Conservation (phyloP, 2,797 vertebrate genomes). For the Microhierax caerulescens region DNA sequence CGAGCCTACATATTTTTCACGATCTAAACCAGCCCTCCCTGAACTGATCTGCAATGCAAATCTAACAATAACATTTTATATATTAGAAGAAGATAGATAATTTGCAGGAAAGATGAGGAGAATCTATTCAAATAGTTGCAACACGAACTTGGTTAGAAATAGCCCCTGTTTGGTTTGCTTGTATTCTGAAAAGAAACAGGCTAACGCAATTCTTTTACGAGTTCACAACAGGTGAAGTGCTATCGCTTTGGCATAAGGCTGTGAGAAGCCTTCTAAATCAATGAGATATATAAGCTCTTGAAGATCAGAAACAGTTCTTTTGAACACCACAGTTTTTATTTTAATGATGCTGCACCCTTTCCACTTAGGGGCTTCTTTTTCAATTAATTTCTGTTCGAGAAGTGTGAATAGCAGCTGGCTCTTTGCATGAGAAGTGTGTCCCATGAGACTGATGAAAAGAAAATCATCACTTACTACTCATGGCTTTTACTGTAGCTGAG, state of each 20-base stretch:
- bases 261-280: not conserved
- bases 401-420: constrained; percentile 28
- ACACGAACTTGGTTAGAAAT: not conserved
- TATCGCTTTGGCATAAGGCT: not conserved
- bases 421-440: constrained; percentile 43
- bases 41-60: not conserved
- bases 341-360: constrained; percentile 27
- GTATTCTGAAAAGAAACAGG: not conserved
- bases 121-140: not conserved
- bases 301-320: not conserved
- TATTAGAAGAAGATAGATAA: not conserved
- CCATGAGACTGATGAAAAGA: constrained; percentile 29
- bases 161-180: not conserved
- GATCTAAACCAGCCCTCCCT: not conserved
- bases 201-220: not conserved
- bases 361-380: constrained; percentile 26
- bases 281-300: not conserved
- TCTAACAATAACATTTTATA: not conserved
- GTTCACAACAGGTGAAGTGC: not conserved
- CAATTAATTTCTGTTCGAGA: constrained; percentile 24
- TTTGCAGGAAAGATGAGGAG: not conserved
- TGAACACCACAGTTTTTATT: not conserved
- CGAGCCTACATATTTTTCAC: not conserved
- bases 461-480: constrained; percentile 35
- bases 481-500: constrained; percentile 37